A percentile compares a stretch with the other conserved stretches of the same genome.
Evolutionary conservation across 2,888 invertebrate species (phyloP).

Genomic region (Chymomyza procnemis): DNA sequence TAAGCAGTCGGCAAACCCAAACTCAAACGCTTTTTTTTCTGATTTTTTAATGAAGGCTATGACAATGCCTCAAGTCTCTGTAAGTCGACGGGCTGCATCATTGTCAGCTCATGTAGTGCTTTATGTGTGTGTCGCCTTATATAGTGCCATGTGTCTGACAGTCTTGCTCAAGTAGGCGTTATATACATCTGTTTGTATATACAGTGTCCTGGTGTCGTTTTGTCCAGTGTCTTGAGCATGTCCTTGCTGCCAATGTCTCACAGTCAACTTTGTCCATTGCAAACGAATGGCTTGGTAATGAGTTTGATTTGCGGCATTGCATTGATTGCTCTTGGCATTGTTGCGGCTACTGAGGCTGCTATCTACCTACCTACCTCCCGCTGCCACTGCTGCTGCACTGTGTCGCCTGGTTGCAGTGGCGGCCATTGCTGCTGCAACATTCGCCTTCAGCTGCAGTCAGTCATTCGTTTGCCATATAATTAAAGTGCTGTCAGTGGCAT

Average conservation of each 20-base stretch:
- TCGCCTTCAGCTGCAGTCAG: neutral
- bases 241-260: conserved; percentile 32
- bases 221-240: conserved; percentile 30
- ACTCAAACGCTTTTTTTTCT: neutral
- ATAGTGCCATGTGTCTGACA: neutral
- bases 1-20: neutral
- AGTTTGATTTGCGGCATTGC: conserved; percentile 37
- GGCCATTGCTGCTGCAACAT: neutral
- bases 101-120: neutral
- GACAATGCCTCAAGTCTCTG: conserved; percentile 63
- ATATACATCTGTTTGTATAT: neutral
- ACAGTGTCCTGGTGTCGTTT: neutral
- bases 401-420: neutral
- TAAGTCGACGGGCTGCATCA: conserved; percentile 26
- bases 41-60: conserved; percentile 66
- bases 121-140: neutral
- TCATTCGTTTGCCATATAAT: conserved; percentile 50
- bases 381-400: neutral
- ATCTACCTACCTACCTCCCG: too few relatives aligned
- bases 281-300: conserved; percentile 36
- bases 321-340: conserved; percentile 41
- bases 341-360: neutral
- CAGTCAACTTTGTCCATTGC: neutral
- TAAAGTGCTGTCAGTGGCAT: conserved; percentile 66
- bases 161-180: conserved; percentile 3